A percentile compares a stretch with the other conserved stretches of the same genome.
Conservation (phyloP, 2,113 vertebrate genomes). For the Varanus salvator region DNA sequence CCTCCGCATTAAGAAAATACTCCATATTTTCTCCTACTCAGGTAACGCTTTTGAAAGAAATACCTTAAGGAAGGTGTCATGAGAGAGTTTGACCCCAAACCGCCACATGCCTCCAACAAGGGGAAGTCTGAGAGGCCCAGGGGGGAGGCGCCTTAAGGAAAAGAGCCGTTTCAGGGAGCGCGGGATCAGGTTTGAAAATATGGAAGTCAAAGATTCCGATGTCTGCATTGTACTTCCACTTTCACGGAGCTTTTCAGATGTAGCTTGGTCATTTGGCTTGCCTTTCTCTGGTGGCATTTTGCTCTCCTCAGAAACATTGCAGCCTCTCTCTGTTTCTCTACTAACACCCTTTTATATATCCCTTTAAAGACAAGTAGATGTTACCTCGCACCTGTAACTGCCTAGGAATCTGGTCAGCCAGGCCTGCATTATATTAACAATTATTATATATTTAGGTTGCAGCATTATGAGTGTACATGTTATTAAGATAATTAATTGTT, state of each 20-base stretch:
- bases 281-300: not conserved
- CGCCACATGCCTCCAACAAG: slow-evolving; percentile 22
- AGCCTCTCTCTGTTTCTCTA: not conserved
- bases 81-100: not conserved
- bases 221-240: not conserved
- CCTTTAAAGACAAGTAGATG: too few relatives aligned
- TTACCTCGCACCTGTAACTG: too few relatives aligned
- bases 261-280: too few relatives aligned
- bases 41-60: not conserved
- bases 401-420: not conserved
- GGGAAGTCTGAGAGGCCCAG: slow-evolving; percentile 17
- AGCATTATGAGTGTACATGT: not conserved
- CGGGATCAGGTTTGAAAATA: not conserved
- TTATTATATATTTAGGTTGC: not conserved
- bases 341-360: not conserved
- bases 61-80: slow-evolving; percentile 4
- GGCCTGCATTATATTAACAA: not conserved
- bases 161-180: not conserved
- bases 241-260: too few relatives aligned
- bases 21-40: not conserved
- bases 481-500: not conserved
- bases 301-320: not conserved
- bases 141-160: not conserved
- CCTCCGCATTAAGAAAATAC: not conserved
- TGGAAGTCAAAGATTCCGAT: not conserved